phyloP scores from a whole-genome alignment of 2,888 invertebrate genomes.

The Ecdyonurus torrentis region DNA sequence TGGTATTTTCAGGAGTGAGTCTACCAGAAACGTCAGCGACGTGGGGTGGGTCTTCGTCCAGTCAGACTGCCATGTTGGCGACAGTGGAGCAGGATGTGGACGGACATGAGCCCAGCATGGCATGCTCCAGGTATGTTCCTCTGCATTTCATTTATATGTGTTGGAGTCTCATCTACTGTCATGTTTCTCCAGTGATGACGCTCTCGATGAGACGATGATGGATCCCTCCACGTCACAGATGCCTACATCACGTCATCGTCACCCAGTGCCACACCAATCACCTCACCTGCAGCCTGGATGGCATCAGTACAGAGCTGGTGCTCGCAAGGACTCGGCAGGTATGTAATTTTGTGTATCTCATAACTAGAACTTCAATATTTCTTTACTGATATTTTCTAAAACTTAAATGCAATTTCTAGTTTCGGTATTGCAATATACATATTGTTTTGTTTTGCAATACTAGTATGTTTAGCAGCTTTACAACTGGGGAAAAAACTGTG shows the following conservation, averaged over 20 bases:
- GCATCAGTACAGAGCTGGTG: neutral
- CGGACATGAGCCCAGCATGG: slow-evolving; percentile 10
- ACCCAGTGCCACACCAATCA: neutral
- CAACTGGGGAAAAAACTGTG: too few relatives aligned
- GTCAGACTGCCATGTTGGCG: slow-evolving; percentile 11
- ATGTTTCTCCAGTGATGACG: slow-evolving; percentile 10
- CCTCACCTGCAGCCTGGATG: neutral
- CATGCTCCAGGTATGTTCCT: slow-evolving; percentile 6
- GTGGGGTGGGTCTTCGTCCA: slow-evolving; percentile 12
- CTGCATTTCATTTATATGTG: neutral
- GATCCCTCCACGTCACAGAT: neutral
- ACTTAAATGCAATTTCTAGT: too few relatives aligned
- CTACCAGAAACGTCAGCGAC: slow-evolving; percentile 8
- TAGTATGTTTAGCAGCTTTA: too few relatives aligned
- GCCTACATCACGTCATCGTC: neutral
- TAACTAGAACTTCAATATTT: too few relatives aligned
- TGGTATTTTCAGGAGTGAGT: neutral
- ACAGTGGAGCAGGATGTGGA: slow-evolving; percentile 12
- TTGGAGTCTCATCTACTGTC: neutral
- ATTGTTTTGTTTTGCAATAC: too few relatives aligned
- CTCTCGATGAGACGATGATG: slow-evolving; percentile 7
- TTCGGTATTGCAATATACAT: neutral
- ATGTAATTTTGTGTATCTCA: neutral
- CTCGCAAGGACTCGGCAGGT: neutral
- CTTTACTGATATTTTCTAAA: too few relatives aligned